Evolutionary conservation across 2,888 invertebrate species (phyloP), one percentile per base, ranked within the genome.

Genomic region (Anodontia alba): DNA sequence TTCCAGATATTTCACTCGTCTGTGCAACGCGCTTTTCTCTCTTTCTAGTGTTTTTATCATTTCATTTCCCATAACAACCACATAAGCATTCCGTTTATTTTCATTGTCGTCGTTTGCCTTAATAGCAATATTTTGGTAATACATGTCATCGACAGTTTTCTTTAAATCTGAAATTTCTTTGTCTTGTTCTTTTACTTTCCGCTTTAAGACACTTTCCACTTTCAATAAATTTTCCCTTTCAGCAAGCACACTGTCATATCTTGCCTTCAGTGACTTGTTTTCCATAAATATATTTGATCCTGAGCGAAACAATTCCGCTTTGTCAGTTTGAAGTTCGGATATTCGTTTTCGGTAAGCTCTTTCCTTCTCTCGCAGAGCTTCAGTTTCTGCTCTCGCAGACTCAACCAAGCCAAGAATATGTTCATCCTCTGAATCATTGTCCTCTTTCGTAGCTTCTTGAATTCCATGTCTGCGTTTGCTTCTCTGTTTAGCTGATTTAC

Each of bases 61-160:
- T 74, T 85, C 85, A 51, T 85, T 85, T 17, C 82, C 82, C 85
- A 83, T 82, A 12, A 85, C 57, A 29, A 85, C 85, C 62, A 83
- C 82, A 54, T 85, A 85, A 10, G 82, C 80, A 54, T 78, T 75
- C 62, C 73, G 57, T 62, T 83, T 80, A 42, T 51, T 38, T 68
- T 83, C 80, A 42, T 71, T 74, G 26, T 85, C 85, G 15, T 82
- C 82, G 36, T 85, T 82, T 2, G 67, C 78, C 33, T 75, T 73
- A 17, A 85, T 83, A 31, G 80, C 71, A 29, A 83, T 75, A 62
- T 85, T 85, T 66, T 85, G 85, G 49, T 85, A 85, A 69, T 85
- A 83, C 42, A 85, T 33, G 57, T 85, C 85, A 57, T 85, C 85
- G 36, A 85, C 74, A 17, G 82, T 85, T 62, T 81, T 85, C 38